Conservation (phyloP, 2,797 vertebrate genomes). For the Notoglanidium macrostoma region DNA sequence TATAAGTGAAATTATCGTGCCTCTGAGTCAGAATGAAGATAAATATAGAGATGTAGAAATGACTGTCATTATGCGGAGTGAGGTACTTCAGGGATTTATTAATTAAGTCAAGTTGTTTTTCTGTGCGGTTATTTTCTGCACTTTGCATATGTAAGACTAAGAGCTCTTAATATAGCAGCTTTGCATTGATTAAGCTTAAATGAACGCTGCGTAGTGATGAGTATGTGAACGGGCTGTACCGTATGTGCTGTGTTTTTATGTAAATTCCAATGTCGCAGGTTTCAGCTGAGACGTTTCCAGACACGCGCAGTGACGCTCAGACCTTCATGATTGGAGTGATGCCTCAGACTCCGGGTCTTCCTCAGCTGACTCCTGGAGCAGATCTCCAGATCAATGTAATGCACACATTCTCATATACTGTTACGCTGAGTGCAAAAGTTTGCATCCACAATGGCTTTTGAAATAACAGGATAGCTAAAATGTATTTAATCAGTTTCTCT, state of each 20-base stretch:
- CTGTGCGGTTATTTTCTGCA: background rate
- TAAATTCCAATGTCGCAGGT: constrained; percentile 73
- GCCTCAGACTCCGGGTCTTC: constrained; percentile 79
- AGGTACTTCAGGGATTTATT: constrained; percentile 26
- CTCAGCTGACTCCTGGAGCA: constrained; percentile 79
- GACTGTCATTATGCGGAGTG: background rate
- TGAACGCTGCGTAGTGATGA: background rate
- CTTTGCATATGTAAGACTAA: background rate
- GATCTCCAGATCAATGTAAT: constrained; percentile 92
- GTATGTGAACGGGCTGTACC: background rate
- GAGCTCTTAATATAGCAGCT: background rate
- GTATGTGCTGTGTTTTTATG: background rate
- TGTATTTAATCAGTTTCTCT: background rate
- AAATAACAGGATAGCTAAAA: background rate
- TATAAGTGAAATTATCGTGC: constrained; percentile 5
- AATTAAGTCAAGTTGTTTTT: constrained; percentile 20
- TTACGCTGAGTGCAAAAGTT: background rate
- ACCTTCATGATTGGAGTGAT: constrained; percentile 88
- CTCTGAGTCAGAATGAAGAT: background rate
- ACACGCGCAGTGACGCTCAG: constrained; percentile 74
- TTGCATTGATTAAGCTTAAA: background rate
- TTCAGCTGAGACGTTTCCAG: constrained; percentile 71
- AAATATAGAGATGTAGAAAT: constrained; percentile 12
- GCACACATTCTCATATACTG: background rate
- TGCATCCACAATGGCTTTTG: background rate